Evolutionary conservation across 2,113 vertebrate species (phyloP).

Genomic region (Larimichthys polyactis): DNA sequence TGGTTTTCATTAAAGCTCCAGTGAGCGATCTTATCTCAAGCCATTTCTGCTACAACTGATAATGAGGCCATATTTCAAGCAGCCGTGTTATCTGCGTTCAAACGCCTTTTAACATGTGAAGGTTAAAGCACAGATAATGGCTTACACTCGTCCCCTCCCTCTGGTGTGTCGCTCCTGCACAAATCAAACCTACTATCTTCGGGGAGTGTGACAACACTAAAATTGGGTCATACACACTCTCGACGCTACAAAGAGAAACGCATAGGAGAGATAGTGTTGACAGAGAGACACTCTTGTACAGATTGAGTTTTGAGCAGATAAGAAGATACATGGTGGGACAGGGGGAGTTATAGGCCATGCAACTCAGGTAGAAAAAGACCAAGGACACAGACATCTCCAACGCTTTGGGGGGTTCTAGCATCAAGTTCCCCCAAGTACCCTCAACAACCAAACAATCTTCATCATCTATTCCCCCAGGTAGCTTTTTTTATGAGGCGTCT

Average conservation of each 20-base stretch:
- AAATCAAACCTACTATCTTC: constrained; percentile 78
- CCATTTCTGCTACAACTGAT: constrained; percentile 64
- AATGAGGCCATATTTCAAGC: constrained; percentile 81
- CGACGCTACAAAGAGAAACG: constrained; percentile 29
- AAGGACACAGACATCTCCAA: constrained; percentile 67
- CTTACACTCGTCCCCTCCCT: constrained; percentile 49
- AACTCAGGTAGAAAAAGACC: neutral
- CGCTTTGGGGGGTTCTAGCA: constrained; percentile 67
- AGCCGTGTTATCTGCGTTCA: constrained; percentile 58
- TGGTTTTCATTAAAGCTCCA: constrained; percentile 77
- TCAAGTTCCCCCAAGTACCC: constrained; percentile 69
- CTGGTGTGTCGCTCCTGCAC: constrained; percentile 45
- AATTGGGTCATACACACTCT: constrained; percentile 71
- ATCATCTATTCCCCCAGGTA: neutral
- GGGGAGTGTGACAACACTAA: constrained; percentile 58
- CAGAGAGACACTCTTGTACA: constrained; percentile 5
- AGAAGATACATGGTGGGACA: constrained; percentile 2
- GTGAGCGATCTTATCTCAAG: constrained; percentile 72
- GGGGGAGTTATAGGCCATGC: neutral
- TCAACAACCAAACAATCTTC: constrained; percentile 41
- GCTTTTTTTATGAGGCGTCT: constrained; percentile 1
- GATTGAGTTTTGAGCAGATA: constrained; percentile 16
- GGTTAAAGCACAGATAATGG: constrained; percentile 80
- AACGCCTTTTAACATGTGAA: constrained; percentile 75
- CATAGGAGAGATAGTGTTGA: constrained; percentile 29